Percentiles rank a stretch among this genome's conserved stretches.
These are phyloP conservation scores for Leptocoma aspasia DNA, from an alignment of 2,113 vertebrate species.

Conservation along the genomic window DNA sequence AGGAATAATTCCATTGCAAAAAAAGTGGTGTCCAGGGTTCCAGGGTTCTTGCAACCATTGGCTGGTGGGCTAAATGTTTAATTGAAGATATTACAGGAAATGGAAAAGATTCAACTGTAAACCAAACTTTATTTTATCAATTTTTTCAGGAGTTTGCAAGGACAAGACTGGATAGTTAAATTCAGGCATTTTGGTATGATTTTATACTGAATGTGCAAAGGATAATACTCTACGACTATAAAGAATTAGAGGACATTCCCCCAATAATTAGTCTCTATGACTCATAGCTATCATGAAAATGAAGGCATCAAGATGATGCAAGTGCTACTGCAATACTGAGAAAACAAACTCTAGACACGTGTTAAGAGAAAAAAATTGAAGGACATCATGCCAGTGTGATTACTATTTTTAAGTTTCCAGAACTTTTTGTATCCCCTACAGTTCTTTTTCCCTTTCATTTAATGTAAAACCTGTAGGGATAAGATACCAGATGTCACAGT, in stretches of 20 bases:
- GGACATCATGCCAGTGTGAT: neutral
- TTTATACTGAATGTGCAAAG: neutral
- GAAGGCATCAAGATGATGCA: neutral
- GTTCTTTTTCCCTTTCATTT: neutral
- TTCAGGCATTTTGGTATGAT: neutral
- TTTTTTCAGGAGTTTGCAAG: neutral
- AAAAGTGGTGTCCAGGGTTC: neutral
- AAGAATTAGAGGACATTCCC: neutral
- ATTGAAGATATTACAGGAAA: neutral
- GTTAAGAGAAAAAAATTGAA: neutral
- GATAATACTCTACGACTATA: rapidly evolving
- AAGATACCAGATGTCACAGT: neutral
- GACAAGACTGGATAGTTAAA: neutral
- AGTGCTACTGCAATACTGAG: neutral
- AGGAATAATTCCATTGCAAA: neutral
- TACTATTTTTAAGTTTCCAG: neutral
- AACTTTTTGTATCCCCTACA: neutral
- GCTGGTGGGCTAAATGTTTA: neutral
- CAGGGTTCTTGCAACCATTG: neutral
- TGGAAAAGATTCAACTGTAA: neutral
- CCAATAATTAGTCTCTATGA: neutral
- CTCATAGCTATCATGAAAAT: neutral
- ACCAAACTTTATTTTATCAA: neutral
- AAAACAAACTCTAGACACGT: neutral
- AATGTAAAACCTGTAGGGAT: neutral